A percentile compares a stretch with the other conserved stretches of the same genome.
phyloP scores from a whole-genome alignment of 2,888 invertebrate species.

The Caenorhabditis becei region DNA sequence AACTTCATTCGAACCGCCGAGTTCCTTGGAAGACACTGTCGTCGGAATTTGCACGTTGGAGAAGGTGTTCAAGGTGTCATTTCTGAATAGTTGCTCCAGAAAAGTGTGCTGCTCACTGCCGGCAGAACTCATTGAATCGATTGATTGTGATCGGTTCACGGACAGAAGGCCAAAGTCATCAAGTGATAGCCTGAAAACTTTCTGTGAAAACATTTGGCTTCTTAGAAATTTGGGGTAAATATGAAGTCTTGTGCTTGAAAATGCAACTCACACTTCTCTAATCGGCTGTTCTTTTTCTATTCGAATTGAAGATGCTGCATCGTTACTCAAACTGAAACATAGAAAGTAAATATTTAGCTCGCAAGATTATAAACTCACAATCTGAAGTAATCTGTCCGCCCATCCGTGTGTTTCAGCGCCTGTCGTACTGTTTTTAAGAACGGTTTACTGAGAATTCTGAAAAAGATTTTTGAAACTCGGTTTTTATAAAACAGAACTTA shows the following conservation, averaged over 20 bases:
- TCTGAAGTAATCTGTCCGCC: constrained; percentile 33
- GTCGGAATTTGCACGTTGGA: constrained; percentile 56
- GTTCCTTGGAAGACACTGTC: constrained; percentile 44
- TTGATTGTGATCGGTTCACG: constrained; percentile 30
- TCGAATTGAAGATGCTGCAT: constrained; percentile 21
- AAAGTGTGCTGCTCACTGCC: constrained; percentile 46
- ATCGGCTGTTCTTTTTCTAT: constrained; percentile 33
- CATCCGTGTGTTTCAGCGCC: constrained; percentile 48
- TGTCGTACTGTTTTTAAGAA: constrained; percentile 30
- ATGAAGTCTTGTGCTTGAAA: no score
- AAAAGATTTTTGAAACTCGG: background rate
- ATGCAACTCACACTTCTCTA: constrained; percentile 39
- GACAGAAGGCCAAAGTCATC: constrained; percentile 59
- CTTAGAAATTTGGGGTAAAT: no score
- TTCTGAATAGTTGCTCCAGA: constrained; percentile 49
- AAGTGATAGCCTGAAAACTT: constrained; percentile 49
- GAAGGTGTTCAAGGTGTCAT: constrained; percentile 36
- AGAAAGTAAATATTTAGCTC: no score
- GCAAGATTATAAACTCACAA: constrained; percentile 43
- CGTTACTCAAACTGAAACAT: constrained; percentile 35
- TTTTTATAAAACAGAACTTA: constrained; percentile 9
- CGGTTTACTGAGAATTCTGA: constrained; percentile 48
- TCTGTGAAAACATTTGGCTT: background rate
- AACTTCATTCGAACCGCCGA: constrained; percentile 39
- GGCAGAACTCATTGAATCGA: constrained; percentile 44